phyloP scores from a whole-genome alignment of 2,113 vertebrate species.

The Holacanthus passer region DNA sequence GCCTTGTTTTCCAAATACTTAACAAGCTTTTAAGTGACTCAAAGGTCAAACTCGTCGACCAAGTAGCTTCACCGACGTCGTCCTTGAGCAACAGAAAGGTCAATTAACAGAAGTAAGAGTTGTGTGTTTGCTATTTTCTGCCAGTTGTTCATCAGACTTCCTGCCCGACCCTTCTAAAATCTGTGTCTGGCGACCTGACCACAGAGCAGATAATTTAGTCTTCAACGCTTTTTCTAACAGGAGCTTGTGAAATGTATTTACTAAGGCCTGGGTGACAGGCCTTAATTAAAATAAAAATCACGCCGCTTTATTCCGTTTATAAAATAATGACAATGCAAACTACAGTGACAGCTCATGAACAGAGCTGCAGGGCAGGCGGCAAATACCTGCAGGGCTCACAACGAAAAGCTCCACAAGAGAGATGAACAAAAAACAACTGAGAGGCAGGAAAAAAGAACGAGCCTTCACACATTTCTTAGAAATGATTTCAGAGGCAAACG shows the following conservation, averaged over 20 bases:
- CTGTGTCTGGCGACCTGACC: not conserved
- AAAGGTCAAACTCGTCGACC: constrained; percentile 33
- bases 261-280: constrained; percentile 6
- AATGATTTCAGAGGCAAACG: not conserved
- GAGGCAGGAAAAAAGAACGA: not conserved
- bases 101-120: not conserved
- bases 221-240: not conserved
- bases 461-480: not conserved
- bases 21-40: constrained; percentile 24
- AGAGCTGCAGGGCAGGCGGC: constrained; percentile 25
- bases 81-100: not conserved
- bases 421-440: not conserved
- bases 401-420: constrained; percentile 13
- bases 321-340: constrained; percentile 20
- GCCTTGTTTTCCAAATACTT: constrained; percentile 8
- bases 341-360: constrained; percentile 28
- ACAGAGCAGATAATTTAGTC: constrained; percentile 18
- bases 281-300: constrained; percentile 49
- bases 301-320: constrained; percentile 25
- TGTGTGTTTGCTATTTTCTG: not conserved
- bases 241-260: constrained; percentile 16
- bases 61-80: not conserved
- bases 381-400: constrained; percentile 39
- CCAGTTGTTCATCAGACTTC: not conserved
- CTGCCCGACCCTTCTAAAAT: not conserved